Evolutionary conservation across 37 sponge, comb jelly and placozoan genomes (phyloP).

Genomic region (Diacarnus erythraeanus): DNA sequence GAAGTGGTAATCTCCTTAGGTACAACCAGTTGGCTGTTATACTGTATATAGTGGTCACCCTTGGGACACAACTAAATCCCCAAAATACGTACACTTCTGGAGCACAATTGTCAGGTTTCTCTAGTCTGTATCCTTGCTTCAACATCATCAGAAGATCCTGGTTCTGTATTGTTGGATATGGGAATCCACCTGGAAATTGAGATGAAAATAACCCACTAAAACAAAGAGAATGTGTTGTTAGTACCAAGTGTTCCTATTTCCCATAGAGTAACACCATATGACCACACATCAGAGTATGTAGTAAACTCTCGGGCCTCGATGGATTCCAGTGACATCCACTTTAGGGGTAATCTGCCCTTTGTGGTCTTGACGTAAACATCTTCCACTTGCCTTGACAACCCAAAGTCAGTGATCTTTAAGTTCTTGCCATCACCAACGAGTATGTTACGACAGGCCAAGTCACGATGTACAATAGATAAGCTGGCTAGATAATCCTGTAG

Average conservation of each 20-base stretch:
- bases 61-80: too few relatives aligned
- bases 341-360: constrained; percentile 49
- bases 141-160: constrained; percentile 54
- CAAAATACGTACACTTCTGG: constrained; percentile 42
- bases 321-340: constrained; percentile 83
- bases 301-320: constrained; percentile 59
- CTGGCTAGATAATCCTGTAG: constrained; percentile 69
- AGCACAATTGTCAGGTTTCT: constrained; percentile 72
- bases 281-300: constrained; percentile 72
- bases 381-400: constrained; percentile 56
- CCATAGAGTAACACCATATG: constrained; percentile 72
- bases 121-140: constrained; percentile 49
- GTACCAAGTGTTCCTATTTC: constrained; percentile 75
- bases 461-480: constrained; percentile 71
- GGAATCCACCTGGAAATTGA: constrained; percentile 53
- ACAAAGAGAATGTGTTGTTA: not conserved
- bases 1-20: not conserved
- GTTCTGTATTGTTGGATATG: constrained; percentile 61
- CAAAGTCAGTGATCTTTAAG: constrained; percentile 81
- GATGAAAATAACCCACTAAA: too few relatives aligned
- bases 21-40: not conserved
- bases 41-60: not conserved
- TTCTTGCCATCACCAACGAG: constrained; percentile 65
- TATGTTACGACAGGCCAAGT: constrained; percentile 78
- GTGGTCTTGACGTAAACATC: constrained; percentile 66